Conservation (phyloP, 1,140 invertebrate species). For the Epicauta chinensis region DNA sequence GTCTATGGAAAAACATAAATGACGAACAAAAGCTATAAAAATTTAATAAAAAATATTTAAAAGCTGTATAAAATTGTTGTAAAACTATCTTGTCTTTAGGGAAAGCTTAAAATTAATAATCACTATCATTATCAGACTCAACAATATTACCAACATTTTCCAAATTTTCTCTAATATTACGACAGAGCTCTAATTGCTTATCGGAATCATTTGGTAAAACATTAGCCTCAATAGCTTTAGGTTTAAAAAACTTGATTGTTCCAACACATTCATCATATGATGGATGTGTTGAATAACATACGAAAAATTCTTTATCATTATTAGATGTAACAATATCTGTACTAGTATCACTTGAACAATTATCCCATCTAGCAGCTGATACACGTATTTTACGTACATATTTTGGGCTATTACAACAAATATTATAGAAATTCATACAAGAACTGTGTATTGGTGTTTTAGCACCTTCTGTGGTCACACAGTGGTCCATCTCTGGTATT, state of each 20-base stretch:
- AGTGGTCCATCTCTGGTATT: conserved; percentile 42
- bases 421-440: conserved; percentile 6
- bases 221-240: conserved; percentile 47
- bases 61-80: too few relatives aligned
- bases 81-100: too few relatives aligned
- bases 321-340: too few relatives aligned
- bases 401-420: too few relatives aligned
- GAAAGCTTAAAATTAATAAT: too few relatives aligned
- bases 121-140: too few relatives aligned
- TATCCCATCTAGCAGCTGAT: conserved; percentile 49
- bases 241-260: conserved; percentile 50
- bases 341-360: too few relatives aligned
- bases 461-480: conserved; percentile 39
- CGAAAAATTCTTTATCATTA: conserved; percentile 32
- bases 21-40: too few relatives aligned
- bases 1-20: too few relatives aligned
- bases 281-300: conserved; percentile 60
- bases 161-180: conserved; percentile 31
- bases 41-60: too few relatives aligned
- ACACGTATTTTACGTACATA: conserved; percentile 15
- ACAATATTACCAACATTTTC: too few relatives aligned
- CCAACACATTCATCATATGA: conserved; percentile 51
- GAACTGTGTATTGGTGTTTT: conserved; percentile 44
- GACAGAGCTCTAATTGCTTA: conserved; percentile 22
- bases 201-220: conserved; percentile 36